Percentiles rank a stretch among this genome's conserved stretches.
These are phyloP conservation scores for Scartelaos histophorus DNA, from an alignment of 2,113 vertebrate genomes.

Conservation along the genomic window DNA sequence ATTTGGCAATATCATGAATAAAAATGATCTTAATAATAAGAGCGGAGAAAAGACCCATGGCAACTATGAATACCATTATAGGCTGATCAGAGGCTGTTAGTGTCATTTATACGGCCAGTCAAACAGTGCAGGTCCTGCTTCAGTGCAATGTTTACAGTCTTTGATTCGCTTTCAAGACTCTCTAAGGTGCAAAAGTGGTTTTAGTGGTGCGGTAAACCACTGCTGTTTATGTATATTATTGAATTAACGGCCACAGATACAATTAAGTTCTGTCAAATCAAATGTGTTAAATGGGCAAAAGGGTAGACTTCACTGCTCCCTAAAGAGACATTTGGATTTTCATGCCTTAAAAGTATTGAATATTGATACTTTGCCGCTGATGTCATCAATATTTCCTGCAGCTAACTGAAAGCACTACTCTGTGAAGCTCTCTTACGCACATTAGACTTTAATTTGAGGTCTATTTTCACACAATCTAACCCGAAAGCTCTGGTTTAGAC, in stretches of 20 bases:
- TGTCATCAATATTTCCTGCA: no score
- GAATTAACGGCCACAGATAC: neutral
- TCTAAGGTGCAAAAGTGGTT: constrained; percentile 1
- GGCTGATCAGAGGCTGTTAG: constrained; percentile 69
- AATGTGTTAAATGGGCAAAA: neutral
- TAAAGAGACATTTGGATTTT: neutral
- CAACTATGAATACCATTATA: constrained; percentile 80
- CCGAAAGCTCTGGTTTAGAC: no score
- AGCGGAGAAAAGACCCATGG: constrained; percentile 68
- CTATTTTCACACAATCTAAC: no score
- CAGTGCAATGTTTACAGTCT: constrained; percentile 42
- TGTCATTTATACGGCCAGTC: constrained; percentile 64
- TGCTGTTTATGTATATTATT: neutral
- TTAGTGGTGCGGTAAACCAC: neutral
- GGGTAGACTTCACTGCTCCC: neutral
- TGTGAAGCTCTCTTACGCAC: no score
- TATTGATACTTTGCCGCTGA: no score
- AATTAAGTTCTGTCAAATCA: neutral
- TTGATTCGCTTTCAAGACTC: constrained; percentile 35
- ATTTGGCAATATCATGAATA: constrained; percentile 82
- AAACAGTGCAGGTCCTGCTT: constrained; percentile 44
- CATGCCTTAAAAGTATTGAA: neutral
- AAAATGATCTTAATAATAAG: constrained; percentile 79
- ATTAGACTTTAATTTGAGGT: no score
- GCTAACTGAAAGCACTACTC: no score